Base-by-base conservation (phyloP, 2,888 invertebrate genomes). In the Resseliella maxima region DNA sequence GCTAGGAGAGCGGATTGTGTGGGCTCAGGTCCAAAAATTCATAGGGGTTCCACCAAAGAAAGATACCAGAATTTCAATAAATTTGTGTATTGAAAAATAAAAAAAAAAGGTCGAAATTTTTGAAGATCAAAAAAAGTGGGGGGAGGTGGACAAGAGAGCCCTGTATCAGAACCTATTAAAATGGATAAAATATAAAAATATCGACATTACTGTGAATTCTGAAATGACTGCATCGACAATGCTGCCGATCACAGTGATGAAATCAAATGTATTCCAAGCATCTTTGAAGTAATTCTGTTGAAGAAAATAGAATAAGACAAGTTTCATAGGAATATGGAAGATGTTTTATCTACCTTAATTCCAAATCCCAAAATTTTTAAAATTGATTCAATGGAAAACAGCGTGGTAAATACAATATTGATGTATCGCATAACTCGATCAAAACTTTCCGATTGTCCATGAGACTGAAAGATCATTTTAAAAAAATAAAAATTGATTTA, bases 261-360 rank as follows among this genome's bases (percentile, higher is more conserved):
- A 98, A 94, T 99, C 99, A 92, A 99, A 99, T 87, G 97, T 97
- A 92, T 99, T 99, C 99, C 99, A 99, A 21, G 98, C 97, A 92
- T 99, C 99, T 93, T 98, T 98, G 95, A 99, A 99, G 94, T 99
- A 99, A 93, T 99, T 99, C 99, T 38, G 24, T 3, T 12, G 72
- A 72, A 31, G 15, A 72, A 72, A 72, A 72, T 8, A 3, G 59
- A 59, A 24, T 59, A n/a, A n/a, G n/a, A n/a, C n/a, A n/a, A n/a
- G n/a, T 12, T 50, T 50, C 50, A 50, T 12, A 18, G 5, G 2
- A 50, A 41, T 2, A 50, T 50, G 50, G 15, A 50, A 21, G 21
- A 50, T 18, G 50, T 8, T 50, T 41, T 93, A 92, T 5, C 8
- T 96, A 99, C 99, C 98, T 98, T 96, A 92, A 98, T 96, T 94